Conservation (phyloP, 1,140 invertebrate genomes). For the Pentalonia nigronervosa region DNA sequence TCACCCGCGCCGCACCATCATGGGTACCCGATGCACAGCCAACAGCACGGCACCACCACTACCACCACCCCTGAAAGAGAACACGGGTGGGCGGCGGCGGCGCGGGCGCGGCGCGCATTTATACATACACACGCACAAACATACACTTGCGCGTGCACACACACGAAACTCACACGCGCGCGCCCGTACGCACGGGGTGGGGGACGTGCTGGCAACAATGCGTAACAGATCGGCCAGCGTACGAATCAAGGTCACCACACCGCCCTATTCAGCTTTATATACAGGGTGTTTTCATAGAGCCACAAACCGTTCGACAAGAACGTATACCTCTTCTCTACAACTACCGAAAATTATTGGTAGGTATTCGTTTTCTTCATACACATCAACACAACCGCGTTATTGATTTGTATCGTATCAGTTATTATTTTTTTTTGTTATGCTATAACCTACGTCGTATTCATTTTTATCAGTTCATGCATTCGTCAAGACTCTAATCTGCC, state of each 20-base stretch:
- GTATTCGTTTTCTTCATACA: neutral
- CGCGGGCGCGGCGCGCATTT: slow-evolving; percentile 4
- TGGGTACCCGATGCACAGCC: neutral
- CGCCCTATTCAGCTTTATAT: slow-evolving; percentile 50
- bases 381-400: neutral
- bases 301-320: neutral
- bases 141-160: slow-evolving; percentile 32
- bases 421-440: neutral
- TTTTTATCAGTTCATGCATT: neutral
- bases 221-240: slow-evolving; percentile 56
- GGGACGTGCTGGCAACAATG: slow-evolving; percentile 56
- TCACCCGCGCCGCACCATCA: neutral
- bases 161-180: slow-evolving; percentile 20
- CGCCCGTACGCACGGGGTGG: slow-evolving; percentile 36
- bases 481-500: neutral
- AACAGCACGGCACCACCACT: slow-evolving; percentile 39
- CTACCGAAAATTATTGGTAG: neutral
- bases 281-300: slow-evolving; percentile 43
- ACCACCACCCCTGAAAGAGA: slow-evolving; percentile 26
- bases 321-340: neutral
- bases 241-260: slow-evolving; percentile 55
- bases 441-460: neutral
- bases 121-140: slow-evolving; percentile 17
- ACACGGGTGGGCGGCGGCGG: slow-evolving; percentile 34
- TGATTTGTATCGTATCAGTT: neutral